phyloP scores from a whole-genome alignment of 1,140 invertebrate genomes.

The Drosophila rufa region DNA sequence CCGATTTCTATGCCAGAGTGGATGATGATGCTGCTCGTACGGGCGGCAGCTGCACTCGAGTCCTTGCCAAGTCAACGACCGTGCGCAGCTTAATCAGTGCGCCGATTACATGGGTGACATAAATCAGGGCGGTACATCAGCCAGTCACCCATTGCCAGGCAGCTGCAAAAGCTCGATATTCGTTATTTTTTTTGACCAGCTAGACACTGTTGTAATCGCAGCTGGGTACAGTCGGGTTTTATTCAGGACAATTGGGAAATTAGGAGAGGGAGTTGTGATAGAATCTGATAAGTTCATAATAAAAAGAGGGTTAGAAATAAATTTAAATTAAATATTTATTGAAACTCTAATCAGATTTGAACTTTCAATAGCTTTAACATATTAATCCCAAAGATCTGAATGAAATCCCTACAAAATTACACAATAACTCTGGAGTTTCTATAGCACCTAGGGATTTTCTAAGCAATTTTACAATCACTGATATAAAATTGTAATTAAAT shows the following conservation, averaged over 20 bases:
- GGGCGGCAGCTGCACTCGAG: slow-evolving; percentile 59
- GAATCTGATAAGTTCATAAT: neutral
- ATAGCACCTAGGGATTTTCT: neutral
- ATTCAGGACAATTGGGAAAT: neutral
- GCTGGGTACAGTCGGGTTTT: slow-evolving; percentile 37
- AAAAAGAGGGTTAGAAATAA: too few relatives aligned
- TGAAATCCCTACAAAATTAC: too few relatives aligned
- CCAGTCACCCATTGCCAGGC: slow-evolving; percentile 15
- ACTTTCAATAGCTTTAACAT: neutral
- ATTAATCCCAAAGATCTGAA: neutral
- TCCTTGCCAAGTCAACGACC: slow-evolving; percentile 71
- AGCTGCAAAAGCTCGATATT: slow-evolving; percentile 72
- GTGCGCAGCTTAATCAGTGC: slow-evolving; percentile 74
- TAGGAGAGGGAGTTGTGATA: neutral
- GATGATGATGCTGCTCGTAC: slow-evolving; percentile 47
- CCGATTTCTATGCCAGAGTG: slow-evolving; percentile 15
- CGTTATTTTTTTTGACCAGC: slow-evolving; percentile 1
- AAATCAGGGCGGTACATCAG: slow-evolving; percentile 61
- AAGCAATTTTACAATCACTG: neutral
- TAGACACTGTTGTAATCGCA: slow-evolving; percentile 43
- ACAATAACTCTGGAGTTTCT: neutral
- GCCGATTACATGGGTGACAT: slow-evolving; percentile 78
- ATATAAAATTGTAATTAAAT: neutral
- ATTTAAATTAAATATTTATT: too few relatives aligned
- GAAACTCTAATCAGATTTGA: neutral